A percentile compares a stretch with the other conserved stretches of the same genome.
Evolutionary conservation across 2,888 invertebrate species (phyloP).

Genomic region (Drosophila falleni): DNA sequence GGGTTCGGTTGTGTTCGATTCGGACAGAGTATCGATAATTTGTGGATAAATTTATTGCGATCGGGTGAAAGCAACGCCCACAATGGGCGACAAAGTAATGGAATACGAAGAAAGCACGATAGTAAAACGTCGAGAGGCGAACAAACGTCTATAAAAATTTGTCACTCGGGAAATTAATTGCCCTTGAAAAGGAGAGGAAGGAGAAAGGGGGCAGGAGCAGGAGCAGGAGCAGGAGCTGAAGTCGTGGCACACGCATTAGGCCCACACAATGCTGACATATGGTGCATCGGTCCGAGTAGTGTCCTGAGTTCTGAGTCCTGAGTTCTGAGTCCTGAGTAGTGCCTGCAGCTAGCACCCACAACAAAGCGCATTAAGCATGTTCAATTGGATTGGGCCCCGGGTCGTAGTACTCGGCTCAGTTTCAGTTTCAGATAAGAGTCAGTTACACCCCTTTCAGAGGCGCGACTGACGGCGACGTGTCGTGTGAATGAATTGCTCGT

Average conservation of each 20-base stretch:
- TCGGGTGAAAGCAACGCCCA: conserved; percentile 70
- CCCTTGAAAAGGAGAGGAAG: conserved; percentile 80
- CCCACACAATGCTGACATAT: conserved; percentile 75
- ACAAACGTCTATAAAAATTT: conserved; percentile 82
- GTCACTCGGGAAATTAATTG: conserved; percentile 85
- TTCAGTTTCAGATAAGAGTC: conserved; percentile 10
- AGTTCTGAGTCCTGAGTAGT: conserved; percentile 39
- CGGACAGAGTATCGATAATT: conserved; percentile 69
- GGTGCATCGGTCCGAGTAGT: conserved; percentile 61
- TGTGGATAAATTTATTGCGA: conserved; percentile 76
- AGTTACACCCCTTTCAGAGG: conserved; percentile 76
- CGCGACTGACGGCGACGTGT: conserved; percentile 45
- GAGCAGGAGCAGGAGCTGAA: background rate
- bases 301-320: conserved; percentile 40
- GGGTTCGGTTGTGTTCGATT: background rate
- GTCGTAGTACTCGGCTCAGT: conserved; percentile 9
- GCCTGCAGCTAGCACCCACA: conserved; percentile 69
- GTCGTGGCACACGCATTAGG: conserved; percentile 68
- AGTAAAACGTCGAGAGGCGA: conserved; percentile 25
- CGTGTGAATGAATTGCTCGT: conserved; percentile 65
- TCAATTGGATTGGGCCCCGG: conserved; percentile 63
- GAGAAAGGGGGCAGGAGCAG: background rate
- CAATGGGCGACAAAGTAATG: conserved; percentile 50
- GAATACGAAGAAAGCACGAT: conserved; percentile 44
- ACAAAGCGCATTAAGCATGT: conserved; percentile 78